Percentiles rank a stretch among this genome's conserved stretches.
These are phyloP conservation scores for Suricata suricatta DNA, from an alignment of 2,113 vertebrate species.

Conservation along the genomic window DNA sequence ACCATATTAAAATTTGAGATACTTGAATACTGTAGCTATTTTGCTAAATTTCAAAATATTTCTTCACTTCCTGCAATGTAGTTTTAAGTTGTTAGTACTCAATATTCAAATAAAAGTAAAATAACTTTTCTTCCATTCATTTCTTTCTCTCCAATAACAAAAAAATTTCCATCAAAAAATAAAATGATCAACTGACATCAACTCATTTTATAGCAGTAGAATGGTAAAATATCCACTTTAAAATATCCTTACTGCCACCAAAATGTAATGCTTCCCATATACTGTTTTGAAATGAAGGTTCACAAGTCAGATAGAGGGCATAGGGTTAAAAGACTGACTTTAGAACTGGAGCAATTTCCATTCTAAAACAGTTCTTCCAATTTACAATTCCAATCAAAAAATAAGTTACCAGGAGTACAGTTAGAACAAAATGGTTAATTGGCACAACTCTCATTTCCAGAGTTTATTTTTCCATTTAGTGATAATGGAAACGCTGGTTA, in stretches of 20 bases:
- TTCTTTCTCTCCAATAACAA: conserved; percentile 55
- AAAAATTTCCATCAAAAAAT: conserved; percentile 61
- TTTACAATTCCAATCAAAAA: conserved; percentile 72
- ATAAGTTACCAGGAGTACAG: conserved; percentile 59
- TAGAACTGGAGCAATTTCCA: conserved; percentile 71
- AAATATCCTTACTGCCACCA: conserved; percentile 78
- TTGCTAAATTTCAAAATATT: conserved; percentile 73
- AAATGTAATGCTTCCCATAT: conserved; percentile 35
- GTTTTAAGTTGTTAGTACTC: conserved; percentile 75
- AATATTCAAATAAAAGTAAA: conserved; percentile 76
- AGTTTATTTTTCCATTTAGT: conserved; percentile 62
- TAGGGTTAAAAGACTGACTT: conserved; percentile 58
- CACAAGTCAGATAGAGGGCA: conserved; percentile 56
- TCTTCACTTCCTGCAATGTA: conserved; percentile 72
- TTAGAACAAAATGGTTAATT: conserved; percentile 75
- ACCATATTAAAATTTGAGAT: conserved; percentile 76
- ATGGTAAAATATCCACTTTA: conserved; percentile 83
- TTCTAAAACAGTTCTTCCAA: conserved; percentile 60
- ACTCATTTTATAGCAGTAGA: conserved; percentile 81
- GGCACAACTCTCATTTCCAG: conserved; percentile 82
- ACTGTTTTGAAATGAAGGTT: conserved; percentile 47
- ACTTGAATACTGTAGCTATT: conserved; percentile 70
- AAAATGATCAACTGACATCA: conserved; percentile 78
- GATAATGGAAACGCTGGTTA: conserved; percentile 73
- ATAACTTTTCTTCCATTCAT: conserved; percentile 62